Conservation (phyloP, 2,888 invertebrate species). For the Rhynchonema sp. region DNA sequence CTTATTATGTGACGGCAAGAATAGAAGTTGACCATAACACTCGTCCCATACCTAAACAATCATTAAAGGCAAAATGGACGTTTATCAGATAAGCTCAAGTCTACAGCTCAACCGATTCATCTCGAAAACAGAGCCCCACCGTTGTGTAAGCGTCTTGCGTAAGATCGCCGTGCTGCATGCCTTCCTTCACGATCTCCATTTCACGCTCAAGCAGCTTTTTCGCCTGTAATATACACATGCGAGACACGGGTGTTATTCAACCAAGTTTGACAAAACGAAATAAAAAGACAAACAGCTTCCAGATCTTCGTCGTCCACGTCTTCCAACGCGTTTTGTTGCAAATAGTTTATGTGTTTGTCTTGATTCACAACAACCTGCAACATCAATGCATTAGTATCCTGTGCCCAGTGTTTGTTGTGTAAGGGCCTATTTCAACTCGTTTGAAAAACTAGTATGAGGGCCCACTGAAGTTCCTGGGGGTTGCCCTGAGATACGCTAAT, state of each 20-base stretch:
- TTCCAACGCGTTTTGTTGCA: slow-evolving; percentile 68
- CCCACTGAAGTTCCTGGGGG: no score
- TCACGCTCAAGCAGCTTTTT: slow-evolving; percentile 50
- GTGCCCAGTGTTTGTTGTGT: no score
- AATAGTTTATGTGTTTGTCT: slow-evolving; percentile 53
- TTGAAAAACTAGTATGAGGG: no score
- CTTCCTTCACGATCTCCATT: slow-evolving; percentile 68
- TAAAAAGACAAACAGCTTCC: slow-evolving; percentile 11
- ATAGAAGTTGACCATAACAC: slow-evolving; percentile 71
- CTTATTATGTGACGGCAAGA: slow-evolving; percentile 68
- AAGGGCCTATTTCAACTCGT: no score
- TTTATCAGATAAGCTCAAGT: no score
- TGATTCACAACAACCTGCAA: slow-evolving; percentile 40
- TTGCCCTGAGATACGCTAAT: no score
- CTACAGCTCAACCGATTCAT: no score
- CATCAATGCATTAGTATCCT: no score
- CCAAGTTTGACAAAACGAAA: neutral
- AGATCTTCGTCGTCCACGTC: slow-evolving; percentile 41
- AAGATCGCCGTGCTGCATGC: slow-evolving; percentile 80
- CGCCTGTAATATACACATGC: slow-evolving; percentile 40
- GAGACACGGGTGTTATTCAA: no score
- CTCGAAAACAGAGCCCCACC: slow-evolving; percentile 47
- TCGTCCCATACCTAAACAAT: slow-evolving; percentile 96
- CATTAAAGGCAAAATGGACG: no score
- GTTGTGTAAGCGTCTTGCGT: slow-evolving; percentile 71